Evolutionary conservation across 2,888 invertebrate genomes (phyloP), one percentile per base, ranked within the genome.

Genomic region (Fragum fragum): DNA sequence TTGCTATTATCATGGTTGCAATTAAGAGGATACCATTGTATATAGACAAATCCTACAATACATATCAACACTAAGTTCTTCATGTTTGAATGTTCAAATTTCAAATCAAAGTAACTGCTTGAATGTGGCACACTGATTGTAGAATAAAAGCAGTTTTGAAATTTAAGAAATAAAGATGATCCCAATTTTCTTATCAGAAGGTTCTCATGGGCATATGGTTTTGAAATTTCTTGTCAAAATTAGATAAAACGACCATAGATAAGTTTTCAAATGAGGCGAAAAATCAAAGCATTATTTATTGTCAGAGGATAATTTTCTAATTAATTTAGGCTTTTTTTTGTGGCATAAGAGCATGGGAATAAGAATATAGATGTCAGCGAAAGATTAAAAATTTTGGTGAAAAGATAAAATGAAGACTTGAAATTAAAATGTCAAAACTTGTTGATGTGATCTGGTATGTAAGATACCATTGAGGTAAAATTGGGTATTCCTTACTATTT

Each of bases 191-290:
- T 26, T 57, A 57, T 57, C 57, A 21, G 57, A 26, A 57, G 57
- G 66, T 66, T 66, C 66, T 42, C 66, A 59, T 73, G 73, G 83
- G 83, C 83, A 83, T 83, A 80, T 83, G 83, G 79, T 79, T 76
- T 78, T 78, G 70, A 76, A 69, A 79, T 73, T 79, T 80, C 74
- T 74, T 83, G 83, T 83, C 83, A 83, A 74, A 83, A 79, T 83
- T 76, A 79, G 57, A 79, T 73, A 76, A 77, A 76, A 76, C 63
- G 74, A 80, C 57, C 42, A 36, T 66, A 76, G 83, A 83, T 83
- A 83, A 80, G 79, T 29, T 39, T 29, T 70, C 61, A 72, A 83
- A 83, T 80, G 83, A 77, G 76, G 71, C 83, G 69, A 61, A 69
- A 71, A 83, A 83, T 83, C 83, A 76, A 75, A 59, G 72, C 76